Evolutionary conservation across 2,113 vertebrate genomes (phyloP).

Genomic region (Ameiurus melas): DNA sequence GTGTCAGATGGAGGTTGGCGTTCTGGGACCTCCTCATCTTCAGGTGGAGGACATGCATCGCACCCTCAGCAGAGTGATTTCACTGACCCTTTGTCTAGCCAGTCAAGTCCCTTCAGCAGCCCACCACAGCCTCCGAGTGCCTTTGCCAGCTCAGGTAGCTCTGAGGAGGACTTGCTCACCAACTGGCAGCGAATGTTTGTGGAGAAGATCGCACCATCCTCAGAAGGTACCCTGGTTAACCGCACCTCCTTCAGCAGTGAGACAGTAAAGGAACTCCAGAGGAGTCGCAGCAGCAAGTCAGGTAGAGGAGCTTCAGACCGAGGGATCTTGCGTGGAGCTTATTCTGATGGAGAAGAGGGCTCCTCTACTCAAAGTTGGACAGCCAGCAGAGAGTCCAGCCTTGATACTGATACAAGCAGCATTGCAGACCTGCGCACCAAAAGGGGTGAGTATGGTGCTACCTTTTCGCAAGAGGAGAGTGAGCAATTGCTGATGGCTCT

Average conservation of each 20-base stretch:
- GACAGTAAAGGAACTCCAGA: slow-evolving; percentile 78
- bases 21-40: slow-evolving; percentile 73
- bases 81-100: slow-evolving; percentile 72
- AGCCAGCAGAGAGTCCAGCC: slow-evolving; percentile 79
- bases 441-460: slow-evolving; percentile 70
- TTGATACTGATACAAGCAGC: slow-evolving; percentile 79
- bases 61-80: slow-evolving; percentile 65
- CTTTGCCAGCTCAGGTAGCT: slow-evolving; percentile 84
- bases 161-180: slow-evolving; percentile 89
- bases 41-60: slow-evolving; percentile 45
- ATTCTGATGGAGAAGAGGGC: slow-evolving; percentile 81
- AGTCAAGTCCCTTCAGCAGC: slow-evolving; percentile 84
- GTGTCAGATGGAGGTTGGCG: slow-evolving; percentile 66
- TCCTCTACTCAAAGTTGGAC: slow-evolving; percentile 81
- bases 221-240: slow-evolving; percentile 71
- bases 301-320: slow-evolving; percentile 34
- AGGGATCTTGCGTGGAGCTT: slow-evolving; percentile 53
- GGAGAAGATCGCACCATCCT: slow-evolving; percentile 82
- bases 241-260: slow-evolving; percentile 86
- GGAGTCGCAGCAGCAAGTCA: slow-evolving; percentile 66
- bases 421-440: slow-evolving; percentile 64
- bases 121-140: slow-evolving; percentile 78
- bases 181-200: slow-evolving; percentile 97
- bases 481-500: slow-evolving; percentile 72
- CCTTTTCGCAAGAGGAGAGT: slow-evolving; percentile 75